phyloP scores from a whole-genome alignment of 2,888 invertebrate species.

The Dryococelus australis region DNA sequence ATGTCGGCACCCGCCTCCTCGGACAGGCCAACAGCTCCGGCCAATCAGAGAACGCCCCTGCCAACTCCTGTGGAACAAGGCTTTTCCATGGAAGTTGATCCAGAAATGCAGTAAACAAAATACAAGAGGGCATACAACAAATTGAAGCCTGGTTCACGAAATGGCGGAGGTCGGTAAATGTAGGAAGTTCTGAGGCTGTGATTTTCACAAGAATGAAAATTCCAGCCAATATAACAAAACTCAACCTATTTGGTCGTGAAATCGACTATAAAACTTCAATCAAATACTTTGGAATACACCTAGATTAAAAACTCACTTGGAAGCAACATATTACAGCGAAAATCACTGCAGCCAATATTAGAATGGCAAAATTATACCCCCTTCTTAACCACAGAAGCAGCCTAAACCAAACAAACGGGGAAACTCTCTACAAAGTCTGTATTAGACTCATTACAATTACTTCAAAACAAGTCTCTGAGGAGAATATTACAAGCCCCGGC shows the following conservation, averaged over 20 bases:
- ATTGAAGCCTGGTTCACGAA: conserved; percentile 20
- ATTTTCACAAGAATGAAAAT: not conserved
- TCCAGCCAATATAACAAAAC: not conserved
- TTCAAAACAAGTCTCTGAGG: not conserved
- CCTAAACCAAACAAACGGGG: not conserved
- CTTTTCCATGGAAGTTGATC: no score
- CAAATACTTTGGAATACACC: conserved; percentile 29
- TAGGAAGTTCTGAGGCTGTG: not conserved
- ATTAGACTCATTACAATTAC: not conserved
- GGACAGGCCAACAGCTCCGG: no score
- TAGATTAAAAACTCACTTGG: conserved; percentile 29
- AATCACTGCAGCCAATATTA: not conserved
- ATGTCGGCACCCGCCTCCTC: no score
- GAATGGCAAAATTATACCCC: not conserved
- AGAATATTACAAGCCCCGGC: not conserved
- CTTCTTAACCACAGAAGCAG: not conserved
- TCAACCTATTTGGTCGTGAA: not conserved
- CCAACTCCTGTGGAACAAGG: no score
- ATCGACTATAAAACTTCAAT: not conserved
- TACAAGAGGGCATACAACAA: conserved; percentile 26
- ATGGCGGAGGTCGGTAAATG: conserved; percentile 30
- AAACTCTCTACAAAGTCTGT: not conserved
- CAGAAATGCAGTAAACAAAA: not conserved
- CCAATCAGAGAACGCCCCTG: no score
- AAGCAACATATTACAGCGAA: not conserved